phyloP scores from a whole-genome alignment of 2,888 invertebrate species.

The Acholoe squamosa region DNA sequence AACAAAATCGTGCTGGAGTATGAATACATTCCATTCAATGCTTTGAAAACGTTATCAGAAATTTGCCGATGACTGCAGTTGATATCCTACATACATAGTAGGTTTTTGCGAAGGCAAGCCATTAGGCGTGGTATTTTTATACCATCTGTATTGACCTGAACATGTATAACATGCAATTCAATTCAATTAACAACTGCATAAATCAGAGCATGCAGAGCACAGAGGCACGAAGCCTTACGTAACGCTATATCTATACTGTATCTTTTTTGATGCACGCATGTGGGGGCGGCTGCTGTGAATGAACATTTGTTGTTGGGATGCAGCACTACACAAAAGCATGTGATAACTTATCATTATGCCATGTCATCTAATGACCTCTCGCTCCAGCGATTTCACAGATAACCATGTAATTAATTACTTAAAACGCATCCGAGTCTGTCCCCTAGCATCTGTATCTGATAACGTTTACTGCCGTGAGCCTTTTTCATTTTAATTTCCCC shows the following conservation, averaged over 20 bases:
- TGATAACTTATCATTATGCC: conserved; percentile 30
- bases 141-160: not conserved
- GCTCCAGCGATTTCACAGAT: conserved; percentile 2
- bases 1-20: not conserved
- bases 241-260: conserved; percentile 9
- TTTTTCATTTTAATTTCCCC: not conserved
- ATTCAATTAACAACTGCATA: conserved; percentile 15
- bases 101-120: not conserved
- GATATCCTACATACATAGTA: conserved; percentile 16
- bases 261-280: not conserved
- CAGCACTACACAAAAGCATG: not conserved
- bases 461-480: not conserved
- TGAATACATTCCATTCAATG: conserved; percentile 7
- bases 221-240: not conserved
- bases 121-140: not conserved
- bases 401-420: conserved; percentile 18
- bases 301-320: not conserved
- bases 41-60: conserved; percentile 4
- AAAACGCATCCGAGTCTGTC: not conserved
- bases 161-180: not conserved
- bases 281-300: not conserved
- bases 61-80: conserved; percentile 6
- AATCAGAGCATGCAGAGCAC: not conserved
- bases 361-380: not conserved
- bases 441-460: conserved; percentile 12